phyloP scores from a whole-genome alignment of 2,113 vertebrate genomes.

The Vulpes ferrilata region DNA sequence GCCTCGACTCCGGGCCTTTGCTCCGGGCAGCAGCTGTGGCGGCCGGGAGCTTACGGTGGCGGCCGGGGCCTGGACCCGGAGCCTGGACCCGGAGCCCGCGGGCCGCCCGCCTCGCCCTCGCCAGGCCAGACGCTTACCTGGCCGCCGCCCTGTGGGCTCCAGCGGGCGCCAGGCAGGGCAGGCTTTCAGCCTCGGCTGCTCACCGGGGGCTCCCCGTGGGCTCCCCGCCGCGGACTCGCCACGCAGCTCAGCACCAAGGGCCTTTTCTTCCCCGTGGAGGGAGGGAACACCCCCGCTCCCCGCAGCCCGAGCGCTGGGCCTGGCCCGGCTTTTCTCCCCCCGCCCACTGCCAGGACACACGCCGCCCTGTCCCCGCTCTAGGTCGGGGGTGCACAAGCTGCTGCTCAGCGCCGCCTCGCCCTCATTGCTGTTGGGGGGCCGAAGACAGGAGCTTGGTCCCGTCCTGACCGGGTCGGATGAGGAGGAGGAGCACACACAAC shows the following conservation, averaged over 20 bases:
- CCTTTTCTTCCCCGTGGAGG: neutral
- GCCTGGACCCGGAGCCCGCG: neutral
- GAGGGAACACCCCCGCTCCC: neutral
- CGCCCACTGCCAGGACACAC: accelerated
- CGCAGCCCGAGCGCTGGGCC: neutral
- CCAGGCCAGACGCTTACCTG: constrained; percentile 70
- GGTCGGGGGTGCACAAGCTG: neutral
- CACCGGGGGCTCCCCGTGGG: accelerated
- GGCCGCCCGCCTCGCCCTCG: accelerated
- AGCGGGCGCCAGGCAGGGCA: neutral
- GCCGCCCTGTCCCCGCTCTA: accelerated
- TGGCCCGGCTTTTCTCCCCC: accelerated
- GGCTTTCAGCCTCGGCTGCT: neutral
- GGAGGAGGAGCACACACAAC: neutral
- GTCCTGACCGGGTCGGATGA: neutral
- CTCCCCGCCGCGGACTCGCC: neutral
- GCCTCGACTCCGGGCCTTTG: accelerated
- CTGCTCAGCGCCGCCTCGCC: accelerated
- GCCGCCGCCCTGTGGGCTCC: neutral
- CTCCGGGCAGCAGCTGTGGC: neutral
- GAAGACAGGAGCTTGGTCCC: accelerated
- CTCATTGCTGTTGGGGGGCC: neutral
- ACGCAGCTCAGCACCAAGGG: neutral
- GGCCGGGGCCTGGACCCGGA: accelerated
- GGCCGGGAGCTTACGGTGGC: accelerated